Evolutionary conservation across 2,888 invertebrate genomes (phyloP).

Genomic region (Drosophila ezoana): DNA sequence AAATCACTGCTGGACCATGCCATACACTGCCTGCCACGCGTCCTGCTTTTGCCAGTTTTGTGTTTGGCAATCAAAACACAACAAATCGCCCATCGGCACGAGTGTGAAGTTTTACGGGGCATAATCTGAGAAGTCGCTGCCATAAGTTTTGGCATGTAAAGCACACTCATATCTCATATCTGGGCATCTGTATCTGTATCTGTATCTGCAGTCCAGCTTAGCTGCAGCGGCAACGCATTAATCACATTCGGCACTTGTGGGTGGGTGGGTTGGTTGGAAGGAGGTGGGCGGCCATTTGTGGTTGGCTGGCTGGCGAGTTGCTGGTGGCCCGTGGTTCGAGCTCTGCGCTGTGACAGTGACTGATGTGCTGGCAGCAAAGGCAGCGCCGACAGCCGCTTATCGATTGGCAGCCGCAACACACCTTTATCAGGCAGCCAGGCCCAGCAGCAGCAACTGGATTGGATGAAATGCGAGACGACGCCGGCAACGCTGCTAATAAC

Average conservation of each 20-base stretch:
- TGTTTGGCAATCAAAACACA: conserved; percentile 73
- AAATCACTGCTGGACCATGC: conserved; percentile 56
- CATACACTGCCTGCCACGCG: conserved; percentile 45
- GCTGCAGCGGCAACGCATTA: conserved; percentile 81
- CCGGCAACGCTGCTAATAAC: conserved; percentile 62
- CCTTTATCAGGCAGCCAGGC: conserved; percentile 68
- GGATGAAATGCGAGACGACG: conserved; percentile 74
- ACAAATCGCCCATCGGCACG: conserved; percentile 57
- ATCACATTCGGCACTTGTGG: conserved; percentile 76
- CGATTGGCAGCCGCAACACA: conserved; percentile 80
- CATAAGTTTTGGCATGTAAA: conserved; percentile 73
- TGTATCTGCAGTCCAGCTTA: conserved; percentile 56
- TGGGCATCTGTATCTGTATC: conserved; percentile 32
- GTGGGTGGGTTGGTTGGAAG: conserved; percentile 6
- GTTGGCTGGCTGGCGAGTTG: conserved; percentile 61
- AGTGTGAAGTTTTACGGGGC: conserved; percentile 62
- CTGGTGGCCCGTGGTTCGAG: conserved; percentile 16
- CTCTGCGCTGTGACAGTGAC: conserved; percentile 81
- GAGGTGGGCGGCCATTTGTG: conserved; percentile 54
- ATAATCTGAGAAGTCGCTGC: conserved; percentile 58
- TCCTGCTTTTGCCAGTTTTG: conserved; percentile 44
- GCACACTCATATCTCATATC: conserved; percentile 36
- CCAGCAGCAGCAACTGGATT: conserved; percentile 58
- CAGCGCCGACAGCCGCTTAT: conserved; percentile 68
- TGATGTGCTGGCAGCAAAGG: conserved; percentile 75